These are phyloP conservation scores for Augiades crinisus DNA, from an alignment of 2,888 invertebrate genomes.

Conservation along the genomic window DNA sequence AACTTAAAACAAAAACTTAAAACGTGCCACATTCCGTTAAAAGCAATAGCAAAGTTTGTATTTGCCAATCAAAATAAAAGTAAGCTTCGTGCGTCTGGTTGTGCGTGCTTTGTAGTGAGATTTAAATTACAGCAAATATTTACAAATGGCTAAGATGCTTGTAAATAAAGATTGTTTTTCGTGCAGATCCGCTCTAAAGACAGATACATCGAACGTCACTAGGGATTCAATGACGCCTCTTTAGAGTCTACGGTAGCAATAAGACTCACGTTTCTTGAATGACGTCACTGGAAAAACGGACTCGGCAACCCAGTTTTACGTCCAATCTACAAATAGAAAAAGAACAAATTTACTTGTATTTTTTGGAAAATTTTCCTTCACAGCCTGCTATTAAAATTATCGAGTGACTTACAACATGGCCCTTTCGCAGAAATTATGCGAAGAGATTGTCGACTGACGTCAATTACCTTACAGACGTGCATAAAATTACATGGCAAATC, in stretches of 20 bases:
- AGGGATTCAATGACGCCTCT: slow-evolving; percentile 44
- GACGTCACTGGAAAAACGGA: slow-evolving; percentile 79
- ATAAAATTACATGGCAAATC: neutral
- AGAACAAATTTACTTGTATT: slow-evolving; percentile 26
- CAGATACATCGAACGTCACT: slow-evolving; percentile 48
- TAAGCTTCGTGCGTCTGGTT: neutral
- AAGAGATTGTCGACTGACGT: neutral
- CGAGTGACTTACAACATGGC: neutral
- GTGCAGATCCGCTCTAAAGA: slow-evolving; percentile 34
- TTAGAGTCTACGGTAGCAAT: slow-evolving; percentile 42
- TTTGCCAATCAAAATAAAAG: too few relatives aligned
- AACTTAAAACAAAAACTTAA: too few relatives aligned
- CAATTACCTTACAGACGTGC: neutral
- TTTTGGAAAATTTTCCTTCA: neutral
- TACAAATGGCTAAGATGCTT: neutral
- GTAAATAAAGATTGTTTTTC: slow-evolving; percentile 4
- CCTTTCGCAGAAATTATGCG: neutral
- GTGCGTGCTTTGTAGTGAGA: neutral
- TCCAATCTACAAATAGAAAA: slow-evolving; percentile 81
- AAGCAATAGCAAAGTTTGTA: neutral
- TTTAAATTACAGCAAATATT: neutral
- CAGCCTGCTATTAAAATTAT: neutral
- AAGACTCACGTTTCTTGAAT: slow-evolving; percentile 76
- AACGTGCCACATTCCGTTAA: too few relatives aligned
- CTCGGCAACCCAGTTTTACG: slow-evolving; percentile 79